Conservation (phyloP, 2,797 vertebrate genomes). For the Urocyon cinereoargenteus region DNA sequence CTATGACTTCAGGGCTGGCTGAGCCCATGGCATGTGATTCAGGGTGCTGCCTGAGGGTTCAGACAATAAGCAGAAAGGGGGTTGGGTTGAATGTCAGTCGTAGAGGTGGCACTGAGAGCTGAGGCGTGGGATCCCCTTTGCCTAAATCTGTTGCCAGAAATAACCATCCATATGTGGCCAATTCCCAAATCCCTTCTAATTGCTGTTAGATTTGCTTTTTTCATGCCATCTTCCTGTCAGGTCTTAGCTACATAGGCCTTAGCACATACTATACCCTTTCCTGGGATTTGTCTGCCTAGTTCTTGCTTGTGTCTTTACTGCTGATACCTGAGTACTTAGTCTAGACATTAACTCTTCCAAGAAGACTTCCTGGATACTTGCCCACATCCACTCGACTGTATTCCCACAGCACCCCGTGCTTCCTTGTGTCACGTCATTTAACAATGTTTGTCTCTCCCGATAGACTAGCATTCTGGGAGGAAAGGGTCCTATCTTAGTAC, state of each 20-base stretch:
- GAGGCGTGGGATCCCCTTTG: background rate
- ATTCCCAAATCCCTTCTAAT: background rate
- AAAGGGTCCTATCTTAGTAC: background rate
- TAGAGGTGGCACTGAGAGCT: background rate
- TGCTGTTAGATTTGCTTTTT: background rate
- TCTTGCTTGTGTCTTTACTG: background rate
- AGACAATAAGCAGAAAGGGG: background rate
- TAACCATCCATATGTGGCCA: too few species aligned
- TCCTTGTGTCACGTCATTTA: background rate
- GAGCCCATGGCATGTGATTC: background rate
- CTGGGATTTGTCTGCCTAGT: background rate
- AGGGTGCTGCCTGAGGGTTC: background rate
- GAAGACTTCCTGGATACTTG: background rate
- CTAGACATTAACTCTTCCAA: background rate
- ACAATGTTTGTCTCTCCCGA: background rate
- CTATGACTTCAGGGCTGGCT: too few species aligned
- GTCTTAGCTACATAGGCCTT: background rate
- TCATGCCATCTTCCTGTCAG: background rate
- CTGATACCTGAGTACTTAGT: background rate
- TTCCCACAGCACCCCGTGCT: background rate
- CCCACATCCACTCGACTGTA: background rate
- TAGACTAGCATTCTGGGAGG: background rate
- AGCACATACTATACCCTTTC: background rate
- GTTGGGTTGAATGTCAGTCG: background rate
- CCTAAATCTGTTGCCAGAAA: too few species aligned